Evolutionary conservation across 2,113 vertebrate species (phyloP).

Genomic region (Turdus rufiventris): DNA sequence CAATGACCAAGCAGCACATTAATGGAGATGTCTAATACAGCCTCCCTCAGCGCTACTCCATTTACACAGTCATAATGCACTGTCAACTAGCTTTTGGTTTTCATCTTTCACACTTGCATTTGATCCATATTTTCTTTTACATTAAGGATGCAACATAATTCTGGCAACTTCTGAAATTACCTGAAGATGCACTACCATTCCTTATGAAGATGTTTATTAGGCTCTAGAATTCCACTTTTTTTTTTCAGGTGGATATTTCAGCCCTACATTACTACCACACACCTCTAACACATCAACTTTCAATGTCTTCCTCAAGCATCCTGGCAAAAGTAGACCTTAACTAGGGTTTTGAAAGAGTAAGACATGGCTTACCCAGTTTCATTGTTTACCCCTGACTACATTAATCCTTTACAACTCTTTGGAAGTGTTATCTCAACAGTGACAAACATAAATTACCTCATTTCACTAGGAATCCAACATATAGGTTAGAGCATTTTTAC

Average conservation of each 20-base stretch:
- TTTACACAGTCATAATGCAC: neutral
- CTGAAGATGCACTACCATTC: neutral
- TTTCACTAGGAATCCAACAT: neutral
- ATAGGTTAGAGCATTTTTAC: neutral
- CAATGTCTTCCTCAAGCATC: neutral
- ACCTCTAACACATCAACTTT: neutral
- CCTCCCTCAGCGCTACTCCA: neutral
- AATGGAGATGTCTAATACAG: neutral
- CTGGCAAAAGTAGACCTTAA: neutral
- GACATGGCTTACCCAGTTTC: neutral
- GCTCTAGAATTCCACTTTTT: neutral
- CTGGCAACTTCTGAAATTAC: neutral
- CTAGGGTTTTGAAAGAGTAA: neutral
- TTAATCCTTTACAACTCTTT: neutral
- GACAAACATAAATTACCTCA: neutral
- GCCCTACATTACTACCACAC: neutral
- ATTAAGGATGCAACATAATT: neutral
- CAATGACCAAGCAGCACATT: neutral
- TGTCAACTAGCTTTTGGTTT: neutral
- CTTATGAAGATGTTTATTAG: neutral
- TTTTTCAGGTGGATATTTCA: neutral
- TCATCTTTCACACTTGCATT: neutral
- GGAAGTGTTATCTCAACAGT: neutral
- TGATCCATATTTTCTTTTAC: neutral
- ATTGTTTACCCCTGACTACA: neutral